These are phyloP conservation scores for Stegodyphus mimosarum DNA, from an alignment of 1,140 invertebrate species.

Conservation along the genomic window DNA sequence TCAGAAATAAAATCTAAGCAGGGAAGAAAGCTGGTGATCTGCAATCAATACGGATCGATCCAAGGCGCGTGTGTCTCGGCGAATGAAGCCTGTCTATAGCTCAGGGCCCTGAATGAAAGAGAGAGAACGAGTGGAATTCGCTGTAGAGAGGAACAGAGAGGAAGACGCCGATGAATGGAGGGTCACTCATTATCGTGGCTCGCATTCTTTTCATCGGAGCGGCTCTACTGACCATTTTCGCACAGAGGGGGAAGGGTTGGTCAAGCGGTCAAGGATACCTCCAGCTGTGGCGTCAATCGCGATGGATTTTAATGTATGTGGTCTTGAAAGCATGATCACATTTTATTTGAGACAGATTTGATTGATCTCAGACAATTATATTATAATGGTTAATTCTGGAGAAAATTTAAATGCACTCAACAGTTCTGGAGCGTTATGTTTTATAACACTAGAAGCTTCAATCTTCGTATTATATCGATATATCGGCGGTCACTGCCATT, in stretches of 20 bases:
- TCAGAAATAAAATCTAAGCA: background rate
- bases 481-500: no score
- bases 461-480: no score
- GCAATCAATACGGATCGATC: conserved; percentile 55
- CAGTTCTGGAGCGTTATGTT: no score
- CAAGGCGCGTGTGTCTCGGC: conserved; percentile 9
- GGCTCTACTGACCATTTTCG: no score
- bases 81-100: conserved; percentile 10
- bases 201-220: conserved; percentile 36
- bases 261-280: background rate
- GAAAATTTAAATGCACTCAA: no score
- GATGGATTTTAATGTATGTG: background rate
- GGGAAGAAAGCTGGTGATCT: conserved; percentile 37
- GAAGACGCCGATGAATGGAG: conserved; percentile 41
- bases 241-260: background rate
- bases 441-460: no score
- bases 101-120: conserved; percentile 32
- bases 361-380: no score
- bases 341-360: no score
- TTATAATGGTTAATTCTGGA: no score
- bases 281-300: no score
- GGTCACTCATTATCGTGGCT: conserved; percentile 52
- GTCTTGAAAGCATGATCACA: background rate
- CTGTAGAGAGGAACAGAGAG: background rate
- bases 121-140: background rate